Percentiles rank a stretch among this genome's conserved stretches.
Conservation (phyloP, 92 coral and sea anemone genomes). For the Bergia puertoricense region DNA sequence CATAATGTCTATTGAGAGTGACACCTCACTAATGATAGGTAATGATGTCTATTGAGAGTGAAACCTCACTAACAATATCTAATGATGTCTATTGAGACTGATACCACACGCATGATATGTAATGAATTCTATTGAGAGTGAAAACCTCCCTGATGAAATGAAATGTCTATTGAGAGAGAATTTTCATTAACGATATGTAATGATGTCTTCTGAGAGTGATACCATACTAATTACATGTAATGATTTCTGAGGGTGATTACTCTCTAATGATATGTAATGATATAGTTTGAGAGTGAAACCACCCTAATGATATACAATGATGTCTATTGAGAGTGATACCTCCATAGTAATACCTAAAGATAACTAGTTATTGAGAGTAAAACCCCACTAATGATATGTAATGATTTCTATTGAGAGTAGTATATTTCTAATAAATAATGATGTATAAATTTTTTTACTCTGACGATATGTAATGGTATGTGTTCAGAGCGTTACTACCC, state of each 20-base stretch:
- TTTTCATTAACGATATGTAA: too few relatives aligned
- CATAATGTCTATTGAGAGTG: background rate
- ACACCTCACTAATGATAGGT: background rate
- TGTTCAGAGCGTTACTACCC: slow-evolving; percentile 82
- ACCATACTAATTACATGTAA: too few relatives aligned
- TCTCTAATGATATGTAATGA: background rate
- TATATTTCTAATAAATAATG: too few relatives aligned
- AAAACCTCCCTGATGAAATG: background rate
- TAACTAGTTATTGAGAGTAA: background rate
- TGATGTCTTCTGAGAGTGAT: too few relatives aligned
- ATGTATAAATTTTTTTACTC: background rate
- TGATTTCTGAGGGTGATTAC: too few relatives aligned
- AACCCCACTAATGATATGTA: background rate
- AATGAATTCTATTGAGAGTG: background rate
- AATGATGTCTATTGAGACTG: too few relatives aligned
- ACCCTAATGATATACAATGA: background rate
- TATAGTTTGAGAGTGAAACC: background rate
- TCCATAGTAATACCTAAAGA: background rate
- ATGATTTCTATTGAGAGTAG: too few relatives aligned
- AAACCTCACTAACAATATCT: background rate
- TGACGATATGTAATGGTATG: background rate
- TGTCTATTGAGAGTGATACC: background rate
- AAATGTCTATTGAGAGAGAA: background rate
- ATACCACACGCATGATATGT: background rate
- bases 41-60: background rate